phyloP scores from a whole-genome alignment of 2,113 vertebrate genomes.

The Onychorhynchus coronatus region DNA sequence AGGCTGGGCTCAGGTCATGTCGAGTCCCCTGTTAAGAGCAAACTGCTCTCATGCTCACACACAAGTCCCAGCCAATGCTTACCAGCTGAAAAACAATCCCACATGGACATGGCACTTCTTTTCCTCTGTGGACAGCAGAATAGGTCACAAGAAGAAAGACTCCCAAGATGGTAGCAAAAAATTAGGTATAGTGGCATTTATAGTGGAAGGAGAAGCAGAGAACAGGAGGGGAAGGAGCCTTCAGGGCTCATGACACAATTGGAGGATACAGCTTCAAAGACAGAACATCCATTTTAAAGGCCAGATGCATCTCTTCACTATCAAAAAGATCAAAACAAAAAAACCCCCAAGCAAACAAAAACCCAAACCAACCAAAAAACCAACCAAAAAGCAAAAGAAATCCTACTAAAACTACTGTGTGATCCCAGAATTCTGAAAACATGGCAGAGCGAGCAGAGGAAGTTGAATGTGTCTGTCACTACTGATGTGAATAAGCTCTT shows the following conservation, averaged over 20 bases:
- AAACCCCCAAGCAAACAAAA: background rate
- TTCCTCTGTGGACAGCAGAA: background rate
- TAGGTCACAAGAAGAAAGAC: rapidly evolving
- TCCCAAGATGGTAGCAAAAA: background rate
- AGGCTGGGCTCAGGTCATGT: background rate
- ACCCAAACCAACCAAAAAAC: background rate
- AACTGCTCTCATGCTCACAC: background rate
- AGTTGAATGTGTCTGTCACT: background rate
- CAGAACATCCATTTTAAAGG: background rate
- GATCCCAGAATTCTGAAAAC: background rate
- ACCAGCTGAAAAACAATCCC: background rate
- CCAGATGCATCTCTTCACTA: background rate
- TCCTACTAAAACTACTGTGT: background rate
- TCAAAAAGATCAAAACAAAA: background rate
- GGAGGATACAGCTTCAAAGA: background rate
- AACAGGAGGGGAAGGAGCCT: background rate
- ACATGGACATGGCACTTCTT: background rate
- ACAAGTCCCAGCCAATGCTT: background rate
- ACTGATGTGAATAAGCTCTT: background rate
- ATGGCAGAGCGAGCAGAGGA: background rate
- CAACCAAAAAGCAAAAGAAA: background rate
- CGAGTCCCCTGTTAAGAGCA: background rate
- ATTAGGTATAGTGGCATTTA: background rate
- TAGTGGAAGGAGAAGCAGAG: background rate
- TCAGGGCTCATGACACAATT: background rate